Evolutionary conservation across 1,140 invertebrate species (phyloP), one percentile per base, ranked within the genome.

Genomic region (Bombus waltoni): DNA sequence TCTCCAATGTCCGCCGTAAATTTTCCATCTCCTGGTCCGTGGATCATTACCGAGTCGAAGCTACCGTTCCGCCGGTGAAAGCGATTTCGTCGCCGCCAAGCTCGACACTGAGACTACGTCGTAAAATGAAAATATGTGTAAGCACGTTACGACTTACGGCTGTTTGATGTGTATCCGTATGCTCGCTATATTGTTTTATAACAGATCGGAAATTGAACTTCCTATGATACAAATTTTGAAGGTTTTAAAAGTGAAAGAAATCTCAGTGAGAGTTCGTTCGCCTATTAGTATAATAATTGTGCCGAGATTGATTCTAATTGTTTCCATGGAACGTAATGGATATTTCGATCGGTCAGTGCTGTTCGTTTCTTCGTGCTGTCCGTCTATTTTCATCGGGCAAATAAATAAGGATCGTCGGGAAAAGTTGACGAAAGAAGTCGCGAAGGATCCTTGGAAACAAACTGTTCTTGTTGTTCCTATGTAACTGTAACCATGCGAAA

Each of bases 41-140:
- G n/a, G 72, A 84, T 84, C 53, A 79, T 84, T 84, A 79, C 40
- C 62, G 53, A 25, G 22, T 22, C n/a, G 66, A 71, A 35, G 57
- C 40, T 32, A 22, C 32, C 28, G 40, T 22, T n/a, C 35, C 2
- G 5, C 22, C 2, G 18, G 1, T 32, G 0, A n/a, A 77, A 77
- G n/a, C n/a, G 42, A 68, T 83, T 68, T 53, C 44, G 15, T 13
- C 4, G 25, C 3, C 1, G 2, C 6, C 0, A 6, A 35, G 9
- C 25, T 25, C 22, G 40, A 28, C 6, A 5, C 8, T 35, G 6
- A 32, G n/a, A 25, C 25, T 25, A 3, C 18, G 22, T 70, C 68
- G 22, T 28, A 22, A n/a, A 38, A 38, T 28, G 13, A 38, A 53
- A 40, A 81, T 72, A 81, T 35, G 65, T 47, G 47, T 40, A 68